Conservation (phyloP, 2,888 invertebrate species). For the Eumacrocentrus americanus region DNA sequence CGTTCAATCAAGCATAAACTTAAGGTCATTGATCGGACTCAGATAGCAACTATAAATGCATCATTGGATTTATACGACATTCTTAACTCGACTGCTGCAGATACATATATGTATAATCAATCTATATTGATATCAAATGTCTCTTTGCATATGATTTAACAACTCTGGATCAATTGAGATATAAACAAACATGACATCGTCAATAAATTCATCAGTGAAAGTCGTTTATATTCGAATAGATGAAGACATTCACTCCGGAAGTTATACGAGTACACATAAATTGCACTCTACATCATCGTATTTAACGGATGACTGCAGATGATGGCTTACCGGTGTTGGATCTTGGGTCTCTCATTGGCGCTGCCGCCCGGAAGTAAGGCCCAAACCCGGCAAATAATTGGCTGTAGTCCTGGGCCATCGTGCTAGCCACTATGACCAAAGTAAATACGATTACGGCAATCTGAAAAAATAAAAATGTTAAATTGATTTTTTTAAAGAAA, state of each 20-base stretch:
- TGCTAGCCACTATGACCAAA: slow-evolving; percentile 43
- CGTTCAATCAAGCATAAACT: slow-evolving; percentile 32
- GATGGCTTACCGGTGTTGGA: slow-evolving; percentile 54
- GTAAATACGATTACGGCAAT: slow-evolving; percentile 47
- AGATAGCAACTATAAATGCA: slow-evolving; percentile 5
- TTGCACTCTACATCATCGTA: slow-evolving; percentile 15
- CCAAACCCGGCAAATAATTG: slow-evolving; percentile 56
- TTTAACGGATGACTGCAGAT: slow-evolving; percentile 25
- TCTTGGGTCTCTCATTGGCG: slow-evolving; percentile 54
- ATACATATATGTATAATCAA: no score
- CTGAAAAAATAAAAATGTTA: slow-evolving; percentile 40
- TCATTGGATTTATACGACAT: no score
- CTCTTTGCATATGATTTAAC: no score
- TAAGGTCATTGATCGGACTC: slow-evolving; percentile 14
- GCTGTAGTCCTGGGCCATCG: slow-evolving; percentile 53
- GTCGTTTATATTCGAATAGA: slow-evolving; percentile 10
- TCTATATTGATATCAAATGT: no score
- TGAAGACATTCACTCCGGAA: slow-evolving; percentile 23
- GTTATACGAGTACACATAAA: slow-evolving; percentile 17
- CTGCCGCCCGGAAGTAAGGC: slow-evolving; percentile 46
- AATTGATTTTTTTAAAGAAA: background rate
- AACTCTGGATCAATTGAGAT: slow-evolving; percentile 7
- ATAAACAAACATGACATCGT: background rate
- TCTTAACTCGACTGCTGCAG: no score
- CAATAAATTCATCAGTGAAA: slow-evolving; percentile 19